Evolutionary conservation across 2,113 vertebrate genomes (phyloP).

Genomic region (Ascaphus truei): DNA sequence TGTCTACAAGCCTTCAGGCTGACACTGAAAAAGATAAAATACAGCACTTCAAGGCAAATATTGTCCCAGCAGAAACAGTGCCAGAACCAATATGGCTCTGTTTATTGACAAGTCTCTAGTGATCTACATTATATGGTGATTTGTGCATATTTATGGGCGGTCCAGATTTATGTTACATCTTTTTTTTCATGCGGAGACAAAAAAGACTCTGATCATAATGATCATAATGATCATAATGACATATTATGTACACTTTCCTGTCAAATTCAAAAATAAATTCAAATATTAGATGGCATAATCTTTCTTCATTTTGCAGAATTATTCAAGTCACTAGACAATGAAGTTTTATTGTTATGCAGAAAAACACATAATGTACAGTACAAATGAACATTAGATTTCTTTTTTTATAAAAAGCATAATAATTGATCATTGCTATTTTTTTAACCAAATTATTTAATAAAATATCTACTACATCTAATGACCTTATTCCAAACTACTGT

Average conservation of each 20-base stretch:
- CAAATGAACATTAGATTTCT: not conserved
- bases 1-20: constrained; percentile 92
- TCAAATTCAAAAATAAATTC: not conserved
- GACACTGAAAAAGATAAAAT: constrained; percentile 97
- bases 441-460: too few relatives aligned
- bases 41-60: constrained; percentile 95
- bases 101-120: constrained; percentile 91
- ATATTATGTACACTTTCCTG: not conserved
- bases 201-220: not conserved
- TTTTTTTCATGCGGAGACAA: constrained; percentile 38
- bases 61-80: constrained; percentile 92
- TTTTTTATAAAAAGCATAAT: too few relatives aligned
- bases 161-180: constrained; percentile 54
- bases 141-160: constrained; percentile 72
- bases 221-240: not conserved
- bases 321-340: not conserved
- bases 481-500: too few relatives aligned
- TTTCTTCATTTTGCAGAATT: not conserved
- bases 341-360: not conserved
- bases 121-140: constrained; percentile 78
- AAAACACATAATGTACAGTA: not conserved
- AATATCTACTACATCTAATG: too few relatives aligned
- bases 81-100: constrained; percentile 83
- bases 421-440: too few relatives aligned
- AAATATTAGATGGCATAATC: not conserved